Evolutionary conservation across 2,113 vertebrate species (phyloP), one percentile per base, ranked within the genome.

Genomic region (rabbit (Oryctolagus cuniculus)): DNA sequence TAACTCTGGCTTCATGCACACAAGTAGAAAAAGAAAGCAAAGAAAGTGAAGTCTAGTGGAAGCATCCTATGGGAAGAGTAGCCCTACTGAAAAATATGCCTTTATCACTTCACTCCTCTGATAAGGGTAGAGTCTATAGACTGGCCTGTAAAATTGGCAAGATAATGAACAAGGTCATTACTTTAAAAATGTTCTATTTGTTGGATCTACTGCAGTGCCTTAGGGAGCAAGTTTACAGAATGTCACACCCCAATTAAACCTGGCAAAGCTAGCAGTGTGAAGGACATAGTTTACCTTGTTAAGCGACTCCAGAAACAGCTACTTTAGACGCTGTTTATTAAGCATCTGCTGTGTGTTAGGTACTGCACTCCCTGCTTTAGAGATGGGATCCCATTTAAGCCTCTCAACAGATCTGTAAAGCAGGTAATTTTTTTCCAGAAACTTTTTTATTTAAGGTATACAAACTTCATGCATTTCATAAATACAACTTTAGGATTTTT

Each of bases 161-260:
- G 85, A 93, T 53, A 88, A 83, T 67, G 81, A 93, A 82, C 63
- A 90, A 80, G 27, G 66, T 95, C 78, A 92, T 92, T 74, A 90
- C 64, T 87, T 88, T 74, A 96, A 90, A 85, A 66, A n/a, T 79
- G 87, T 88, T 94, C 77, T 75, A 25, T 66, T 85, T 94, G 69
- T 66, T 83, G 83, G 64, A 27, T 90, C 81, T 92, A n/a, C 34
- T 38, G 25, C 49, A 51, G 67, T 90, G 80, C 27, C 77, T 87
- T 55, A 24, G 67, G 49, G 38, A 82, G 16, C 38, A 96, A 66
- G 53, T 93, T 94, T 87, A 87, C 72, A 79, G 72, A 74, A 55
- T 90, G 44, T 79, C 61, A 38, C 80, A 36, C 21, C n/a, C 49
- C 61, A 93, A 17, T 90, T 73, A 91, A 94, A 58, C 27, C 87